Conservation (phyloP, 2,113 vertebrate species). For the Bubo blakistoni region DNA sequence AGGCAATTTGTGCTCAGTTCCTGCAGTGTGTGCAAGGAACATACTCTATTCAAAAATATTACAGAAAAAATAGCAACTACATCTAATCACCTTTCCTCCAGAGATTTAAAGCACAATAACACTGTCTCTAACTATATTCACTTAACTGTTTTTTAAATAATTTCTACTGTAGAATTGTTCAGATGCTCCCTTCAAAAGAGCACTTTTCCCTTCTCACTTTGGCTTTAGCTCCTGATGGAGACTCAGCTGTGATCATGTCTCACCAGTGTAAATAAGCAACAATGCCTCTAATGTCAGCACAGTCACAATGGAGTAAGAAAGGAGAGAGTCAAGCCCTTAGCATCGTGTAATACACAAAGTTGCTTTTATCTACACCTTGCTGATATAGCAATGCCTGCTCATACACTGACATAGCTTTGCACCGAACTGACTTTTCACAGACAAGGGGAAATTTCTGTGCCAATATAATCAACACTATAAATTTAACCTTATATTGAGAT, state of each 20-base stretch:
- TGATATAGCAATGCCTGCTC: neutral
- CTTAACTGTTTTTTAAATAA: conserved; percentile 9
- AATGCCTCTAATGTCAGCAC: neutral
- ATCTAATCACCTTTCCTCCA: conserved; percentile 53
- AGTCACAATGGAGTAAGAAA: neutral
- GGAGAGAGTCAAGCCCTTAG: neutral
- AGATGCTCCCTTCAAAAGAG: neutral
- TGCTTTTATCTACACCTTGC: neutral
- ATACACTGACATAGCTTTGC: neutral
- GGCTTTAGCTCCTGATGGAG: neutral
- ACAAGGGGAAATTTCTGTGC: neutral
- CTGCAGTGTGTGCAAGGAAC: conserved; percentile 23
- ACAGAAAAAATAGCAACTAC: conserved; percentile 4
- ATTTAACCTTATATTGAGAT: neutral
- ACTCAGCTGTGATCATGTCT: neutral
- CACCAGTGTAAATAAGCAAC: neutral
- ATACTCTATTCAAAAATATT: conserved; percentile 53
- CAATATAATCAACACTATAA: neutral
- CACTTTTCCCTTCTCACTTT: neutral
- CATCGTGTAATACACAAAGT: neutral
- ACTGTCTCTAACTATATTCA: neutral
- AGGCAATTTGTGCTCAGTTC: conserved; percentile 64
- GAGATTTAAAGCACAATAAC: conserved; percentile 49
- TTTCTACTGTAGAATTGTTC: neutral
- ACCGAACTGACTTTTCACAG: neutral